A percentile compares a stretch with the other conserved stretches of the same genome.
Conservation (phyloP, 2,113 vertebrate species). For the Cyphomyrus discorhynchus region DNA sequence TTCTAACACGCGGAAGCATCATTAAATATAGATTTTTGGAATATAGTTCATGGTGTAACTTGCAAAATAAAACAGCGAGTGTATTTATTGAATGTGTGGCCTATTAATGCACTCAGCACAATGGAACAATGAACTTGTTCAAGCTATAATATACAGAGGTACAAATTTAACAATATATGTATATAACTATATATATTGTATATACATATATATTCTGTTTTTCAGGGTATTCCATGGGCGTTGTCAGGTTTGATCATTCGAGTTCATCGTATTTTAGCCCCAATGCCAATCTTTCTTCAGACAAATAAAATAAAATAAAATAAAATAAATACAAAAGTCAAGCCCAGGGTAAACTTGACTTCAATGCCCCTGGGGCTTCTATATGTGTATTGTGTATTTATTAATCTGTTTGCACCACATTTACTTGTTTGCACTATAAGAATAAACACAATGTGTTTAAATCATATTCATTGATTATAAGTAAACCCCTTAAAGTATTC, state of each 20-base stretch:
- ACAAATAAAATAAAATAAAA: too few relatives aligned
- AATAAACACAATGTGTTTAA: not conserved
- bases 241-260: too few relatives aligned
- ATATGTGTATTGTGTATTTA: not conserved
- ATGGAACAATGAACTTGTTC: not conserved
- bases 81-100: not conserved
- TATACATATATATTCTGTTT: not conserved
- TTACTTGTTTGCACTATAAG: not conserved
- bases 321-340: too few relatives aligned
- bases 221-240: not conserved
- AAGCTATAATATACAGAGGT: not conserved
- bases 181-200: not conserved
- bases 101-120: not conserved
- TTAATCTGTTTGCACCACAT: not conserved
- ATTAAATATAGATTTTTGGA: not conserved
- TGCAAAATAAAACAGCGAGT: not conserved
- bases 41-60: not conserved
- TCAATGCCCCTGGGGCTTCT: not conserved
- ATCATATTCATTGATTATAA: not conserved
- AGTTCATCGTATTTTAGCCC: too few relatives aligned
- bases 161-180: not conserved
- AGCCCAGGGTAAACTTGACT: not conserved
- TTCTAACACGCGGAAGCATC: not conserved
- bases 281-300: too few relatives aligned
- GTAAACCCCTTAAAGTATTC: not conserved